phyloP scores from a whole-genome alignment of 2,797 vertebrate species.

The Cirrhinus mrigala region DNA sequence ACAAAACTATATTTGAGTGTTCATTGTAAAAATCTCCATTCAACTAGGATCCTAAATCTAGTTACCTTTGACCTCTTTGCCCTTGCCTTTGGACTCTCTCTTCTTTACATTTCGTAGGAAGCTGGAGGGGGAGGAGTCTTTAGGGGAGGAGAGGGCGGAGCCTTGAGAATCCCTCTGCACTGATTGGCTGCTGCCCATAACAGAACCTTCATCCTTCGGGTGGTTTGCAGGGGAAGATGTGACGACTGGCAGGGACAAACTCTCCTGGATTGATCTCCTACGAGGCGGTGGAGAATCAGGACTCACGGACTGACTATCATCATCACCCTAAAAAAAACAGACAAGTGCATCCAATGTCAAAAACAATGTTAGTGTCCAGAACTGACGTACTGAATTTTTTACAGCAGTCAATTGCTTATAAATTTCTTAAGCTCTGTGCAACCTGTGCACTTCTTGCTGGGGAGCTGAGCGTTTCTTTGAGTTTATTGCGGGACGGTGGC shows the following conservation, averaged over 20 bases:
- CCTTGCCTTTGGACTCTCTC: slow-evolving; percentile 86
- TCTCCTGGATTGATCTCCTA: slow-evolving; percentile 80
- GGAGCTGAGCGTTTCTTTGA: slow-evolving; percentile 80
- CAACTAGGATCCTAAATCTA: background rate
- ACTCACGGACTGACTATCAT: slow-evolving; percentile 72
- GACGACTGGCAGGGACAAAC: slow-evolving; percentile 75
- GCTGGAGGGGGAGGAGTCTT: slow-evolving; percentile 76
- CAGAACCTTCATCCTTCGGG: slow-evolving; percentile 69
- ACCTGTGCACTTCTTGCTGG: slow-evolving; percentile 75
- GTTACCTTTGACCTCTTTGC: slow-evolving; percentile 86
- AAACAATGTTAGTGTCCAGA: background rate
- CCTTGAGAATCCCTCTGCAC: slow-evolving; percentile 74
- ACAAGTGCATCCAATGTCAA: slow-evolving; percentile 40
- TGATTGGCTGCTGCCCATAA: slow-evolving; percentile 76
- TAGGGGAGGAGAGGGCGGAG: slow-evolving; percentile 73
- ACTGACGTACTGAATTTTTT: background rate
- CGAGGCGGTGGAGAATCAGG: slow-evolving; percentile 69
- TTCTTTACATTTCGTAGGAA: slow-evolving; percentile 82
- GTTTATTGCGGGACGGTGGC: slow-evolving; percentile 86
- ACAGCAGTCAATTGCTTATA: background rate
- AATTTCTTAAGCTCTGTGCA: slow-evolving; percentile 36
- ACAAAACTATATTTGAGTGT: no score
- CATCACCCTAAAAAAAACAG: slow-evolving; percentile 73
- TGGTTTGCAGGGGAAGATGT: slow-evolving; percentile 70
- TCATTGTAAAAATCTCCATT: background rate